Evolutionary conservation across 2,888 invertebrate species (phyloP), one percentile per base, ranked within the genome.

Genomic region (Cordilura impudica): DNA sequence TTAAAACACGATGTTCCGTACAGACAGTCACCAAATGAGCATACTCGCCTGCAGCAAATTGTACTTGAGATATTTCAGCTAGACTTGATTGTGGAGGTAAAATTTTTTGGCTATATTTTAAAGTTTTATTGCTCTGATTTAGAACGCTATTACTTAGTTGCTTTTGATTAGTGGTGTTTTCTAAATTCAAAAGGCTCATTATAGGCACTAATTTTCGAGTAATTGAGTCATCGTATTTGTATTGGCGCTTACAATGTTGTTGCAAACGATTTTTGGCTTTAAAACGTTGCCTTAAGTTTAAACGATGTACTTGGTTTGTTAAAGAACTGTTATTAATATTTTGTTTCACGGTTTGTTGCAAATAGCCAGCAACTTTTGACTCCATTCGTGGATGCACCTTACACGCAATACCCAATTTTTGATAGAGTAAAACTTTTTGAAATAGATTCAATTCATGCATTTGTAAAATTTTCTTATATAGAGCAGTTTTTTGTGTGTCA

Each of bases 1-100:
- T 92, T 35, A 91, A 90, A 4, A 94, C 85, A 76, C 92, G 91
- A 14, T 90, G 85, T 4, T 90, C 85, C 0, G 92, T 92, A 63
- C 89, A 89, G 5, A 86, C 87, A n/a, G 88, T 83, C 21, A 89
- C 87, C 73, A 87, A 83, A 83, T 88, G 87, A 2, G 88, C 87
- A 83, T 86, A 87, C 49, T 87, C 87, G 2, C 88, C 89, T 1
- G 86, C 86, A 12, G 88, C 89, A 81, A 90, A 90, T 74, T 87
- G 85, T 49, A 90, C 86, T 29, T 85, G 86, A 6, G 84, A 85
- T 35, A 90, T 89, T 53, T 84, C 82, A 0, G 87, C 84, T 2
- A 81, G 26, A 0, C 79, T 82, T 31, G 63, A 23, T 31, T 31
- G 45, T 12, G 72, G 29, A 2, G 56, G 56, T 18, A 56, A 10